phyloP scores from a whole-genome alignment of 2,113 vertebrate species.

The Chaenocephalus aceratus region DNA sequence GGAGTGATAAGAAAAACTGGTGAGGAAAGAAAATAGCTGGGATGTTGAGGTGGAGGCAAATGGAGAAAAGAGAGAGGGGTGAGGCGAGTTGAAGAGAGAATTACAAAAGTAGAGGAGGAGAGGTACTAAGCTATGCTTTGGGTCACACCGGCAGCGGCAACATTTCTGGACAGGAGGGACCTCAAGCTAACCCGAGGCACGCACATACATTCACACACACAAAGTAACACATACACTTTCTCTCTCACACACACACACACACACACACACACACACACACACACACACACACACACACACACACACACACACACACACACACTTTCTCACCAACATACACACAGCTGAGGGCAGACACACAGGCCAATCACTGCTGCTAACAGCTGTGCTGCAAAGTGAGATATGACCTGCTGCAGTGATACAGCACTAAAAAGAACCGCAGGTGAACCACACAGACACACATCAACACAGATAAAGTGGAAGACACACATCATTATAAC shows the following conservation, averaged over 20 bases:
- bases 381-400: slow-evolving; percentile 56
- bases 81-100: background rate
- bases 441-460: slow-evolving; percentile 8
- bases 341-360: slow-evolving; percentile 18
- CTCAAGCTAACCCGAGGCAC: slow-evolving; percentile 30
- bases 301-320: background rate
- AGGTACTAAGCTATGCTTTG: slow-evolving; percentile 33
- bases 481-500: slow-evolving; percentile 8
- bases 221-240: too few relatives aligned
- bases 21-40: background rate
- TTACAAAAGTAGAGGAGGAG: slow-evolving; percentile 7
- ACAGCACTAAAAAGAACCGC: slow-evolving; percentile 32
- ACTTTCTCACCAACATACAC: background rate
- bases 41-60: slow-evolving; percentile 16
- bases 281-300: slow-evolving; percentile 3
- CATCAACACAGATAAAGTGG: background rate
- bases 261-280: background rate
- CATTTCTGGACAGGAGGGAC: slow-evolving; percentile 33
- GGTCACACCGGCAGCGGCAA: slow-evolving; percentile 21
- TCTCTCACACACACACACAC: too few relatives aligned
- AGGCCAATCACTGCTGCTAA: slow-evolving; percentile 48
- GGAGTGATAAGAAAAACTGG: slow-evolving; percentile 12
- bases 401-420: slow-evolving; percentile 57
- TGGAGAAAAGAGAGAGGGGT: background rate
- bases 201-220: background rate